Evolutionary conservation across 2,888 invertebrate genomes (phyloP).

Genomic region (Hirtodrosophila trivittata): DNA sequence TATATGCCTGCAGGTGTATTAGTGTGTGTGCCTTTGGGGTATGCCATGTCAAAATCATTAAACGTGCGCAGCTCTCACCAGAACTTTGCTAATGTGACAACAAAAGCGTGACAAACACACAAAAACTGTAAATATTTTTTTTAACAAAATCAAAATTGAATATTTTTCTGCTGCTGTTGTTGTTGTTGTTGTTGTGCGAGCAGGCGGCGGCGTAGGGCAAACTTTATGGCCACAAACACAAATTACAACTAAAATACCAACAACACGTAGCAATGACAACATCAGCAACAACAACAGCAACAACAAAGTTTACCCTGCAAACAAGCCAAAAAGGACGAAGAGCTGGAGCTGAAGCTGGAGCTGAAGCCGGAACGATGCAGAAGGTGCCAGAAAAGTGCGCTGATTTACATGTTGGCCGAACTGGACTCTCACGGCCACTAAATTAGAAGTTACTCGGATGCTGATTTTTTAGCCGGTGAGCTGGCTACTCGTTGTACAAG

Average conservation of each 20-base stretch:
- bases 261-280: constrained; percentile 29
- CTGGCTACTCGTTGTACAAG: neutral
- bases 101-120: constrained; percentile 50
- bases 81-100: constrained; percentile 54
- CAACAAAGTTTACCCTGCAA: constrained; percentile 58
- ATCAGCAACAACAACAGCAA: constrained; percentile 29
- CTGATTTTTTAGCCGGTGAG: constrained; percentile 56
- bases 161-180: too few relatives aligned
- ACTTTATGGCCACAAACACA: constrained; percentile 74
- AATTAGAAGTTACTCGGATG: constrained; percentile 80
- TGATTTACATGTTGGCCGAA: constrained; percentile 73
- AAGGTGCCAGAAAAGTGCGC: constrained; percentile 64
- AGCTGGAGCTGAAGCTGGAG: constrained; percentile 9
- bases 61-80: constrained; percentile 22
- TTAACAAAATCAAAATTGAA: constrained; percentile 46
- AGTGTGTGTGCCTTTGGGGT: constrained; percentile 1
- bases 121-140: constrained; percentile 59
- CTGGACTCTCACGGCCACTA: constrained; percentile 74
- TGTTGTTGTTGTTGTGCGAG: constrained; percentile 52
- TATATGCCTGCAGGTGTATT: constrained; percentile 2
- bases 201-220: constrained; percentile 43
- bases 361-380: constrained; percentile 11
- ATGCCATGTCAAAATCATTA: constrained; percentile 43
- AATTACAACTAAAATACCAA: constrained; percentile 63
- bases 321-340: constrained; percentile 46